Percentiles rank a stretch among this genome's conserved stretches.
Evolutionary conservation across 2,797 vertebrate genomes (phyloP).

Genomic region (Anguilla anguilla): DNA sequence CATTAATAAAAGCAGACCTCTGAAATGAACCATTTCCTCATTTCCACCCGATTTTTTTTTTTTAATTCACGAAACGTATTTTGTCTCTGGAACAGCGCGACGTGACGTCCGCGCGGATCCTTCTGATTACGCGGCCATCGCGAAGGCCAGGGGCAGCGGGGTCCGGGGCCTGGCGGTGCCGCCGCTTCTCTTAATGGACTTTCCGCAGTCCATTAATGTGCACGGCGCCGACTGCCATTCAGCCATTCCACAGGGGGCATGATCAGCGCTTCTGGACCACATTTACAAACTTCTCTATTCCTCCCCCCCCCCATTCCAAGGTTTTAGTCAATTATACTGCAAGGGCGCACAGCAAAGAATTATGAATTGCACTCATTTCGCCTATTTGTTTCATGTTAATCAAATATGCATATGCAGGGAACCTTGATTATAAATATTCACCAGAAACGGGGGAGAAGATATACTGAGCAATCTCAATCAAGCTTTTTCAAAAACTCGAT

Average conservation of each 20-base stretch:
- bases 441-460: not conserved
- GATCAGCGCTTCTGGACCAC: not conserved
- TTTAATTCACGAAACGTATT: constrained; percentile 18
- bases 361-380: not conserved
- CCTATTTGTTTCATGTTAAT: not conserved
- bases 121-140: not conserved
- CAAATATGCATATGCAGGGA: not conserved
- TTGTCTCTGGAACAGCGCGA: not conserved
- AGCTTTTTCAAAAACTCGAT: too few species aligned
- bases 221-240: not conserved
- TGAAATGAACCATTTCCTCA: not conserved
- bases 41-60: not conserved
- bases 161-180: not conserved
- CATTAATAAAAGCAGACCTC: not conserved
- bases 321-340: too few species aligned
- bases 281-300: not conserved
- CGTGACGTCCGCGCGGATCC: not conserved
- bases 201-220: not conserved
- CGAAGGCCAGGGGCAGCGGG: not conserved
- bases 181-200: not conserved
- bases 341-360: not conserved
- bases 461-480: not conserved
- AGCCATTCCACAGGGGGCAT: not conserved
- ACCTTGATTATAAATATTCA: not conserved
- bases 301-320: not conserved